phyloP scores from a whole-genome alignment of 23 tunicate species.

The Ascidia mentula region DNA sequence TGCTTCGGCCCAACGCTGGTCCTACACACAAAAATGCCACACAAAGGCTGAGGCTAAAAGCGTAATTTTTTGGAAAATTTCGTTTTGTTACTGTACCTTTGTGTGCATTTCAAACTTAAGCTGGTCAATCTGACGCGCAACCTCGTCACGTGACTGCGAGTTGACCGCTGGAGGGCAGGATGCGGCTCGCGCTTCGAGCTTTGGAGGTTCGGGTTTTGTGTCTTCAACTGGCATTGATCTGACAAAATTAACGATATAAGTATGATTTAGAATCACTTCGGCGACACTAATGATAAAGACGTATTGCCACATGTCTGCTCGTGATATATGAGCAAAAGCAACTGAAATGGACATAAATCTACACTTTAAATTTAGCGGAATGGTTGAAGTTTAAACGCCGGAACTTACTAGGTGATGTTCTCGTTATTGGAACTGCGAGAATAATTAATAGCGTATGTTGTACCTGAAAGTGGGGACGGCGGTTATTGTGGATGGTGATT shows the following conservation, averaged over 20 bases:
- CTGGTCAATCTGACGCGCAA: conserved; percentile 28
- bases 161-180: conserved; percentile 70
- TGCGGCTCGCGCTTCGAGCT: conserved; percentile 6
- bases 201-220: background rate
- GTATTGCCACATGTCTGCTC: no score
- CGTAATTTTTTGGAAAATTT: background rate
- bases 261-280: no score
- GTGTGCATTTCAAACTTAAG: conserved; percentile 54
- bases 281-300: no score
- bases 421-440: no score
- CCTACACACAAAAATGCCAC: conserved; percentile 14
- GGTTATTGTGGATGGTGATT: background rate
- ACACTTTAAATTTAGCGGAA: no score
- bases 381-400: no score
- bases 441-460: no score
- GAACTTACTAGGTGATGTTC: no score
- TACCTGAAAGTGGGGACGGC: conserved; percentile 2
- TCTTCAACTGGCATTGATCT: conserved; percentile 27
- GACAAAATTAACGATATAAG: no score
- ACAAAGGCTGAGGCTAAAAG: background rate
- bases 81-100: conserved; percentile 15
- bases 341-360: no score
- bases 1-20: conserved; percentile 58
- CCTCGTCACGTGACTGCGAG: conserved; percentile 15
- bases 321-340: no score